phyloP scores from a whole-genome alignment of 2,797 vertebrate genomes.

The Lithobates sylvaticus region DNA sequence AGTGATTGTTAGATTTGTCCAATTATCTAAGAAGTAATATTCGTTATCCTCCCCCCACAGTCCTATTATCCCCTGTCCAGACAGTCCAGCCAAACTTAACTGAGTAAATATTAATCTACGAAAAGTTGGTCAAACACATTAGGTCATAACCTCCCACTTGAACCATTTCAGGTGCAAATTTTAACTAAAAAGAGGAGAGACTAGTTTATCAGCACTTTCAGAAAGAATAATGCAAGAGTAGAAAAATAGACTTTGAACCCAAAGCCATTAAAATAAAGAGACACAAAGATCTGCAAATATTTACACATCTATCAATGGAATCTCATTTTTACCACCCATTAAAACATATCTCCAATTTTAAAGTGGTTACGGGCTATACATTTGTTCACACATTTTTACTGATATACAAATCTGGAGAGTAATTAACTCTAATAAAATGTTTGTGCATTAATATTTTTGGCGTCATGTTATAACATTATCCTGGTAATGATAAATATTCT shows the following conservation, averaged over 20 bases:
- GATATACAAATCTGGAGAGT: neutral
- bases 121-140: conserved; percentile 2
- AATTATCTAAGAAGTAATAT: conserved; percentile 32
- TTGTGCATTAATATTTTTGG: neutral
- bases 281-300: conserved; percentile 53
- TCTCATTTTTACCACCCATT: neutral
- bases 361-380: neutral
- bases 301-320: conserved; percentile 30
- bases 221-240: neutral
- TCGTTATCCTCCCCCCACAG: neutral
- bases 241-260: conserved; percentile 40
- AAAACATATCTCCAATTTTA: neutral
- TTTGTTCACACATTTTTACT: neutral
- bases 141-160: conserved; percentile 35
- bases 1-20: conserved; percentile 16
- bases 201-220: conserved; percentile 8
- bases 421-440: neutral
- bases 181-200: neutral
- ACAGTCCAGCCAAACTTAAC: neutral
- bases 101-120: conserved; percentile 8
- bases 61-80: conserved; percentile 7
- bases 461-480: neutral
- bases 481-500: neutral
- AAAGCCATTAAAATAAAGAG: conserved; percentile 1
- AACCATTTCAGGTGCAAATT: neutral